A percentile compares a stretch with the other conserved stretches of the same genome.
Evolutionary conservation across 2,797 vertebrate genomes (phyloP).

Genomic region (Onychomys torridus): DNA sequence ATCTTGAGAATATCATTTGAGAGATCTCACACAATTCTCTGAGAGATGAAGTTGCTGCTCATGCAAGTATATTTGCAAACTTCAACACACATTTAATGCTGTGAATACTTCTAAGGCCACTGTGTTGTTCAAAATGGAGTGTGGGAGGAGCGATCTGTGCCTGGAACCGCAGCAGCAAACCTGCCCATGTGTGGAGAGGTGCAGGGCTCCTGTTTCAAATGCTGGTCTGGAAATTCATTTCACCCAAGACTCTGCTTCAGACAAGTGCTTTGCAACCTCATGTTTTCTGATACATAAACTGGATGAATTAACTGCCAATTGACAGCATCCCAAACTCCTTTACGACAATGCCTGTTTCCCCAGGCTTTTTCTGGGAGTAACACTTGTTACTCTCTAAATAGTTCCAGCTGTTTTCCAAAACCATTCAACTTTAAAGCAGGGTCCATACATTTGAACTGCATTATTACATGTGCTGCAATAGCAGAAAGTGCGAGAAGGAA

Average conservation of each 20-base stretch:
- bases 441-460: neutral
- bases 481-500: neutral
- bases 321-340: neutral
- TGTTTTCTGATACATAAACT: constrained; percentile 50
- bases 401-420: constrained; percentile 59
- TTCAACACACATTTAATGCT: constrained; percentile 34
- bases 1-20: constrained; percentile 26
- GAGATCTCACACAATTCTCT: constrained; percentile 56
- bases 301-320: constrained; percentile 57
- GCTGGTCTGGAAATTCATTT: constrained; percentile 64
- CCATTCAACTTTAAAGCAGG: constrained; percentile 15
- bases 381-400: constrained; percentile 47
- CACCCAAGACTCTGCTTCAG: neutral
- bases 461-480: neutral
- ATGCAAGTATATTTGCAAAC: constrained; percentile 55
- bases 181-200: neutral
- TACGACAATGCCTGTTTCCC: neutral
- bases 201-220: constrained; percentile 48
- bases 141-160: constrained; percentile 23
- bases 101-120: constrained; percentile 15
- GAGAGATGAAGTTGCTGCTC: constrained; percentile 32
- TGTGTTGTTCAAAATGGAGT: neutral
- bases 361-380: neutral
- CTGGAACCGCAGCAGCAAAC: constrained; percentile 20
- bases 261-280: constrained; percentile 6